These are phyloP conservation scores for Pogonophryne albipinna DNA, from an alignment of 2,797 vertebrate species.

Conservation along the genomic window DNA sequence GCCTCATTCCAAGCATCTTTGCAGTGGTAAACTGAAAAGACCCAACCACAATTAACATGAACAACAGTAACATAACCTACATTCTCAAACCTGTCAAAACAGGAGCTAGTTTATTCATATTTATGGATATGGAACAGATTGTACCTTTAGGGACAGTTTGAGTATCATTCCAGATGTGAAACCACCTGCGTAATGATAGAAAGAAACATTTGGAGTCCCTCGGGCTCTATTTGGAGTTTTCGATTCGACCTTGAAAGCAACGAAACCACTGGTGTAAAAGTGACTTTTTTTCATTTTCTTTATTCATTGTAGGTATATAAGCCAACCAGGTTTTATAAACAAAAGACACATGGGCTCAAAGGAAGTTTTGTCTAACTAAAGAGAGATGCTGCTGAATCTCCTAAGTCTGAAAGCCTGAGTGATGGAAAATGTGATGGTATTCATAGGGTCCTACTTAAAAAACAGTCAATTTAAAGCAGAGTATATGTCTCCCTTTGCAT, in stretches of 20 bases:
- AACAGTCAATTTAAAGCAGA: conserved; percentile 5
- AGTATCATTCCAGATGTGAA: conserved; percentile 9
- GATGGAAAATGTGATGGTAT: conserved; percentile 27
- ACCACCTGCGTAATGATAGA: conserved; percentile 2
- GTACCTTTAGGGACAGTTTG: not conserved
- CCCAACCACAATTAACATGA: conserved; percentile 36
- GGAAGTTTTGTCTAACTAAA: conserved; percentile 14
- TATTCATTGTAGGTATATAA: not conserved
- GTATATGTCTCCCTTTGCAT: conserved; percentile 6
- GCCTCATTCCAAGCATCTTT: conserved; percentile 32
- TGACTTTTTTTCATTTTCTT: conserved; percentile 1
- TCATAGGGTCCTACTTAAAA: conserved; percentile 5
- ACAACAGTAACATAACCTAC: conserved; percentile 13
- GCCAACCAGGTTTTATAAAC: not conserved
- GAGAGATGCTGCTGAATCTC: not conserved
- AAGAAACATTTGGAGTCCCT: conserved; percentile 2
- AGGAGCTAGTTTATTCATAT: conserved; percentile 16
- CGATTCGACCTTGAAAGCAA: not conserved
- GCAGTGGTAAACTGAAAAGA: conserved; percentile 29
- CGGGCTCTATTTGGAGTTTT: not conserved
- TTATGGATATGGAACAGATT: conserved; percentile 22
- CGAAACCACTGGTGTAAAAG: not conserved
- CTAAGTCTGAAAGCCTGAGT: conserved; percentile 17
- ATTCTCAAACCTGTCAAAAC: conserved; percentile 10
- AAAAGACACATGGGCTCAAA: not conserved